Percentiles rank a stretch among this genome's conserved stretches.
Evolutionary conservation across 2,113 vertebrate genomes (phyloP).

Genomic region (Mobula birostris): DNA sequence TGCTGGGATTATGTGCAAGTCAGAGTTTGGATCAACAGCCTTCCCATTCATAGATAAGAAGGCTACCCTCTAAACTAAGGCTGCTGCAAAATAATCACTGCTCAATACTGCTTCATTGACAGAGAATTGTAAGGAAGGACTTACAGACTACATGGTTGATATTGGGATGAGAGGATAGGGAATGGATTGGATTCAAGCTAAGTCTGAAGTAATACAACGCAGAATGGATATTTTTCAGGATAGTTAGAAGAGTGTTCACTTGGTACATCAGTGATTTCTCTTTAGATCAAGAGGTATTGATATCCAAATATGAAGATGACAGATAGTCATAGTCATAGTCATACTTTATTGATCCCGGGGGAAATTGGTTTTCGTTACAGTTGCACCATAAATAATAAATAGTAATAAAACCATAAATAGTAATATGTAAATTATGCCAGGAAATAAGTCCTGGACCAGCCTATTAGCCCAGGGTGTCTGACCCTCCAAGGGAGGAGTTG

Average conservation of each 20-base stretch:
- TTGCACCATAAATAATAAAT: too few relatives aligned
- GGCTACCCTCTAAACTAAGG: background rate
- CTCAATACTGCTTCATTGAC: background rate
- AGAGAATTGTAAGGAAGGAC: background rate
- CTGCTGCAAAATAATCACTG: background rate
- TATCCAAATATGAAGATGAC: background rate
- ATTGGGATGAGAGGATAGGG: background rate
- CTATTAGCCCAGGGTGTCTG: too few relatives aligned
- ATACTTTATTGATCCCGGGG: too few relatives aligned
- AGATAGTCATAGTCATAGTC: background rate
- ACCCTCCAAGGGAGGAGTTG: background rate
- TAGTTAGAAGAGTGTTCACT: background rate
- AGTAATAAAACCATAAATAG: too few relatives aligned
- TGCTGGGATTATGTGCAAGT: background rate
- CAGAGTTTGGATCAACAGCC: background rate
- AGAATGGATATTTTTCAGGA: background rate
- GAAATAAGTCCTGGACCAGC: too few relatives aligned
- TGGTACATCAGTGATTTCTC: background rate
- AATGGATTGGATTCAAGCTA: background rate
- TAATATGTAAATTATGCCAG: too few relatives aligned
- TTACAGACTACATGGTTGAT: too few relatives aligned
- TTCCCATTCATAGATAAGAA: background rate
- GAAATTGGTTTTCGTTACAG: too few relatives aligned
- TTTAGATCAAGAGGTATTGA: background rate
- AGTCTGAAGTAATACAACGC: background rate